phyloP scores from a whole-genome alignment of 2,888 invertebrate species.

The Ornithoptera alexandrae region DNA sequence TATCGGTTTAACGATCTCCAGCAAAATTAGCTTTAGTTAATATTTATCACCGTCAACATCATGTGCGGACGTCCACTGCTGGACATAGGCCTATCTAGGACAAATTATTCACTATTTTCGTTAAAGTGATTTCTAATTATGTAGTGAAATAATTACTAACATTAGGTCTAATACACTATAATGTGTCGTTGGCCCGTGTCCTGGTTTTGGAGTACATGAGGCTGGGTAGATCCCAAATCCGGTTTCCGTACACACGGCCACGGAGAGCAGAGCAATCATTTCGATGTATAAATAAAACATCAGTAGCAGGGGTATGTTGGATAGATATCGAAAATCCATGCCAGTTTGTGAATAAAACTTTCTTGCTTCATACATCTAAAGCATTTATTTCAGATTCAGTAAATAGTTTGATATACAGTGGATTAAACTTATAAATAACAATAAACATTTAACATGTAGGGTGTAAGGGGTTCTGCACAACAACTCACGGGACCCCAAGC shows the following conservation, averaged over 20 bases:
- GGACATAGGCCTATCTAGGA: too few relatives aligned
- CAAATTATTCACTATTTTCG: too few relatives aligned
- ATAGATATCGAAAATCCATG: constrained; percentile 85
- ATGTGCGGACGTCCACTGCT: too few relatives aligned
- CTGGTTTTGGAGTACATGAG: constrained; percentile 82
- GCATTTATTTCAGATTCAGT: background rate
- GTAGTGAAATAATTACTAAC: constrained; percentile 42
- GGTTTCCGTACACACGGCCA: constrained; percentile 89
- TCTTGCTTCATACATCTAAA: constrained; percentile 83
- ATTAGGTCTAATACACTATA: constrained; percentile 55
- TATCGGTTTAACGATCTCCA: too few relatives aligned
- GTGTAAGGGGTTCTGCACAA: too few relatives aligned
- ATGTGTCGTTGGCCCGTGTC: constrained; percentile 86
- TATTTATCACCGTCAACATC: too few relatives aligned
- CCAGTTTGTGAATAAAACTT: constrained; percentile 82
- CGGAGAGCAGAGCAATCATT: constrained; percentile 87
- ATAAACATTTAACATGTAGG: too few relatives aligned
- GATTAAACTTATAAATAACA: too few relatives aligned
- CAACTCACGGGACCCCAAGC: too few relatives aligned
- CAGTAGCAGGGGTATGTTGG: constrained; percentile 87
- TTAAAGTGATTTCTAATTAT: background rate
- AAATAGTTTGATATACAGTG: too few relatives aligned
- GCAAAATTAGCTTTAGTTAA: too few relatives aligned
- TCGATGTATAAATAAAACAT: constrained; percentile 88
- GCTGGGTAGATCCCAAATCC: constrained; percentile 92